Conservation (phyloP, 2,888 invertebrate genomes). For the Byasa hedistus region DNA sequence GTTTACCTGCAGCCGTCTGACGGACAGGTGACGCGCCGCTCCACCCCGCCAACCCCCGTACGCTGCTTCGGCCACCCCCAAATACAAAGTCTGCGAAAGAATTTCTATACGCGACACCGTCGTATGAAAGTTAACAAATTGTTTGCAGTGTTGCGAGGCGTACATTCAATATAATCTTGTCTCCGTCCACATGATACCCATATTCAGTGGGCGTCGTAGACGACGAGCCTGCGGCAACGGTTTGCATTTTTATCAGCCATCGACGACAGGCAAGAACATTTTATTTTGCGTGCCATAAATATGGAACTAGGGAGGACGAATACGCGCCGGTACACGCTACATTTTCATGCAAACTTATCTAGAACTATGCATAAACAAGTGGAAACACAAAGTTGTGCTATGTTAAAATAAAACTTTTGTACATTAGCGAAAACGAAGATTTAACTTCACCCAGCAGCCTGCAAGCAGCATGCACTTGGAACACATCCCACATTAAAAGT, state of each 20-base stretch:
- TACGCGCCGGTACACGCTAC: constrained; percentile 58
- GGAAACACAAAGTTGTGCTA: constrained; percentile 55
- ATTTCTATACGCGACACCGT: constrained; percentile 34
- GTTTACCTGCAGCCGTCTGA: constrained; percentile 73
- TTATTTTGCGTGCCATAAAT: constrained; percentile 78
- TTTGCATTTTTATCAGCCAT: constrained; percentile 78
- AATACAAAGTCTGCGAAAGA: constrained; percentile 35
- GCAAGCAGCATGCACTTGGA: constrained; percentile 31
- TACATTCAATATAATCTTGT: constrained; percentile 33
- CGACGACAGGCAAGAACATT: constrained; percentile 70
- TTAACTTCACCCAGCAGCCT: constrained; percentile 11
- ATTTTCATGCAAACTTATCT: constrained; percentile 75
- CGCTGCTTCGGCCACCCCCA: constrained; percentile 34
- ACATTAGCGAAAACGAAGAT: constrained; percentile 8
- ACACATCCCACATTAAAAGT: background rate
- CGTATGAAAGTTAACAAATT: constrained; percentile 36
- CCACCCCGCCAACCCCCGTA: constrained; percentile 41
- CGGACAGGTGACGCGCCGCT: constrained; percentile 69
- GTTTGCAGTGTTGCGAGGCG: constrained; percentile 31
- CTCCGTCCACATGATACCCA: constrained; percentile 47
- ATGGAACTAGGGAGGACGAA: constrained; percentile 67
- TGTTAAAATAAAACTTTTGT: constrained; percentile 50
- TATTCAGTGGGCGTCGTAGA: constrained; percentile 61
- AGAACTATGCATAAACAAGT: constrained; percentile 75
- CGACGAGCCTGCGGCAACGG: constrained; percentile 63